Percentiles rank a stretch among this genome's conserved stretches.
Conservation (phyloP, 2,888 invertebrate genomes). For the Abrostola tripartita region DNA sequence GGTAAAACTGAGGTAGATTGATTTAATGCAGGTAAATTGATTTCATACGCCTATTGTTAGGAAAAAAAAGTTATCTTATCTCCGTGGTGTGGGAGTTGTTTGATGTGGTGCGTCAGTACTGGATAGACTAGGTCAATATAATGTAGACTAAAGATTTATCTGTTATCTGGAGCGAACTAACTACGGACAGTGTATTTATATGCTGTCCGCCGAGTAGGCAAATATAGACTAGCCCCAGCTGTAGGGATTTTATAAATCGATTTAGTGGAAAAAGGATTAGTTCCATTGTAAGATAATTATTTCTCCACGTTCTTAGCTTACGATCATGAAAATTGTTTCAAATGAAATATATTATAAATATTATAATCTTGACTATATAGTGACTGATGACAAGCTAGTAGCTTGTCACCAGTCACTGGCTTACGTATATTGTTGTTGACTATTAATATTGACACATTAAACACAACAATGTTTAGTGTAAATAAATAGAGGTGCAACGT, state of each 20-base stretch:
- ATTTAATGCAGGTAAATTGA: constrained; percentile 3
- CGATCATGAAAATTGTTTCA: too few relatives aligned
- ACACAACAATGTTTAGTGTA: neutral
- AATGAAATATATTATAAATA: too few relatives aligned
- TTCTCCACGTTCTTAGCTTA: too few relatives aligned
- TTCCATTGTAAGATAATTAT: neutral
- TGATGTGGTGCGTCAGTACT: neutral
- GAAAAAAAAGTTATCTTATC: neutral
- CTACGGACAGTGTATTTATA: neutral
- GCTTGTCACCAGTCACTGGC: too few relatives aligned
- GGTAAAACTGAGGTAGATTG: neutral
- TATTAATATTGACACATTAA: neutral
- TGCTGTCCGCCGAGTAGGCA: neutral
- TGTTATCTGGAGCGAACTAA: constrained; percentile 1
- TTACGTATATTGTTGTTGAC: neutral
- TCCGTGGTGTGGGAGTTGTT: neutral
- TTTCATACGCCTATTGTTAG: neutral
- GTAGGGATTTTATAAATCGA: neutral
- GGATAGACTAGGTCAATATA: constrained; percentile 3
- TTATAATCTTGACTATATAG: too few relatives aligned
- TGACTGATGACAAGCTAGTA: too few relatives aligned
- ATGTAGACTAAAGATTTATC: constrained; percentile 4
- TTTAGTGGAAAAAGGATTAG: neutral
- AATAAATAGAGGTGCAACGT: neutral
- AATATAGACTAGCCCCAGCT: neutral